A percentile compares a stretch with the other conserved stretches of the same genome.
These are phyloP conservation scores for Zoroaster sp. DNA, from an alignment of 53 echinoderm and acorn worm species.

Conservation along the genomic window DNA sequence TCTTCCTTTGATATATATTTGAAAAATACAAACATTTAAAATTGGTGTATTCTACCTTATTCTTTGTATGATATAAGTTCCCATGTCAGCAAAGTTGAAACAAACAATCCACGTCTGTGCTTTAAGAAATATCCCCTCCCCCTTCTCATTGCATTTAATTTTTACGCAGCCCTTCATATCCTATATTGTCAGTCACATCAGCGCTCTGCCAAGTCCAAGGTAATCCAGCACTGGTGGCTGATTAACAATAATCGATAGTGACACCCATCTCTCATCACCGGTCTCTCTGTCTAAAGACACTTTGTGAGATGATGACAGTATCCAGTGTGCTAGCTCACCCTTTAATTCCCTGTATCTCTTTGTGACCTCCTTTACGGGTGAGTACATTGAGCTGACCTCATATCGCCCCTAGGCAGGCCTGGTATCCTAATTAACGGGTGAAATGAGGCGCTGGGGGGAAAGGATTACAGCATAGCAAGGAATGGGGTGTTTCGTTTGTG, in stretches of 20 bases:
- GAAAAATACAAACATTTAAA: too few species aligned
- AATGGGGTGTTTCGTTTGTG: neutral
- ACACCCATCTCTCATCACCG: slow-evolving; percentile 14
- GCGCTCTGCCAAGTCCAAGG: slow-evolving; percentile 10
- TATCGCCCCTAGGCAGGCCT: slow-evolving; percentile 6
- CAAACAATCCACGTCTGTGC: too few species aligned
- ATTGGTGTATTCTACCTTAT: too few species aligned
- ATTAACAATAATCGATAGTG: slow-evolving; percentile 26
- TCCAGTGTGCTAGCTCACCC: neutral
- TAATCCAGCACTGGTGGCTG: slow-evolving; percentile 4
- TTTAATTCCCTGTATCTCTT: neutral
- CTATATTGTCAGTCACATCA: neutral
- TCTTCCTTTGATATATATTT: too few species aligned
- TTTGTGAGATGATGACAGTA: slow-evolving; percentile 3
- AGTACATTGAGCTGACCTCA: neutral
- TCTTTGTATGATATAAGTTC: too few species aligned
- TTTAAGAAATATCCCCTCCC: too few species aligned
- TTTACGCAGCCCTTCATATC: neutral
- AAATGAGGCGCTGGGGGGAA: neutral
- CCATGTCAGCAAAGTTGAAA: too few species aligned
- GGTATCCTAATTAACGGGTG: slow-evolving; percentile 4
- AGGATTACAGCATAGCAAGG: slow-evolving; percentile 2
- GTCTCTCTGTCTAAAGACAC: slow-evolving; percentile 23
- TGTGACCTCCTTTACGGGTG: neutral
- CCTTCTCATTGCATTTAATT: neutral